A percentile compares a stretch with the other conserved stretches of the same genome.
Evolutionary conservation across 2,797 vertebrate genomes (phyloP).

Genomic region (Falco concolor): DNA sequence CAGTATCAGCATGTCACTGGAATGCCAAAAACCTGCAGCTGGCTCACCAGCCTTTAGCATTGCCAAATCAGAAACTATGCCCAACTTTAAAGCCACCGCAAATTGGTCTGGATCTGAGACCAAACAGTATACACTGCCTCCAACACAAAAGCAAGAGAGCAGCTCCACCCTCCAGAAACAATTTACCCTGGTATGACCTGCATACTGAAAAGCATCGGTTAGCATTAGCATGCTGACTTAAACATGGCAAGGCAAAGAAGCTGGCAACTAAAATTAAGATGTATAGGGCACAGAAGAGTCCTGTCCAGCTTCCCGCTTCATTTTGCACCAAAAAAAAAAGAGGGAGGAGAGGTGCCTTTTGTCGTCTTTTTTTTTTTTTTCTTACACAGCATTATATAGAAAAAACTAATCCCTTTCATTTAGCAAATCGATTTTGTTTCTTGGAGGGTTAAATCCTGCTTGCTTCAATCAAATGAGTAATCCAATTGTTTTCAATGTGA

Average conservation of each 20-base stretch:
- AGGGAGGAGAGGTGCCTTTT: not conserved
- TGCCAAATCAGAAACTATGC: not conserved
- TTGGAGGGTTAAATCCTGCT: slow-evolving; percentile 44
- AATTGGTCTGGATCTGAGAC: not conserved
- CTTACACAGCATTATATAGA: not conserved
- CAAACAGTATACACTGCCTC: not conserved
- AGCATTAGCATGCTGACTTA: not conserved
- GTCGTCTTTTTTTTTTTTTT: not conserved
- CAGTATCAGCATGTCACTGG: not conserved
- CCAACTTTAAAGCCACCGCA: not conserved
- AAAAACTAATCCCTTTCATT: slow-evolving; percentile 21
- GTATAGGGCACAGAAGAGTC: not conserved
- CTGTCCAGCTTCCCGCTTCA: not conserved
- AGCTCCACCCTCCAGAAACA: not conserved
- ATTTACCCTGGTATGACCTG: not conserved
- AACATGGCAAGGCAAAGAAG: not conserved
- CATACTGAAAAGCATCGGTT: not conserved
- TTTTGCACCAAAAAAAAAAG: not conserved
- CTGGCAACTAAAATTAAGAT: not conserved
- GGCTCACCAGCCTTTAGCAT: not conserved
- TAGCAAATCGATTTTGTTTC: slow-evolving; percentile 52
- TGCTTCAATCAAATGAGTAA: slow-evolving; percentile 46
- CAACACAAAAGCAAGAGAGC: not conserved
- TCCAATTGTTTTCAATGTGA: slow-evolving; percentile 55
- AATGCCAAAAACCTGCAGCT: not conserved